Evolutionary conservation across 1,140 invertebrate genomes (phyloP).

Genomic region (Eumaeus atala): DNA sequence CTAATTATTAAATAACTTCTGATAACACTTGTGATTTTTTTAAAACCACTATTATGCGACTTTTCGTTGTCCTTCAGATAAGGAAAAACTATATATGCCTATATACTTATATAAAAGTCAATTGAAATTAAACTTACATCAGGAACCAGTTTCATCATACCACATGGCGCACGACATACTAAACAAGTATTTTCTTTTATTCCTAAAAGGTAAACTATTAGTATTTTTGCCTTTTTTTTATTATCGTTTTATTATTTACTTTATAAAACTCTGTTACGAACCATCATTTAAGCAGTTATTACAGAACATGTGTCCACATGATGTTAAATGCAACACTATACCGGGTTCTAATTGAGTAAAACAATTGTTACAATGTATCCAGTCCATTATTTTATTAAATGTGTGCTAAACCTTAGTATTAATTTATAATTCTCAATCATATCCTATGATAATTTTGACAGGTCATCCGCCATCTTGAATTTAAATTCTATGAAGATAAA

Average conservation of each 20-base stretch:
- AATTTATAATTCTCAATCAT: constrained; percentile 18
- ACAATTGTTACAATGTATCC: constrained; percentile 74
- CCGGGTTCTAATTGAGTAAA: constrained; percentile 59
- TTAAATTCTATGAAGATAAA: background rate
- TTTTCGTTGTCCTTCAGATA: no score
- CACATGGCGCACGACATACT: constrained; percentile 60
- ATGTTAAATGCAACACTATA: constrained; percentile 62
- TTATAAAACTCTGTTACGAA: constrained; percentile 27
- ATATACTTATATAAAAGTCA: no score
- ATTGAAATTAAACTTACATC: constrained; percentile 50
- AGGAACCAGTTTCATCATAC: constrained; percentile 60
- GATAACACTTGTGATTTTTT: no score
- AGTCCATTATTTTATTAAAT: constrained; percentile 53
- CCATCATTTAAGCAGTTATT: constrained; percentile 59
- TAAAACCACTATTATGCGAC: no score
- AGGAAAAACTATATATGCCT: no score
- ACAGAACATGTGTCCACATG: constrained; percentile 73
- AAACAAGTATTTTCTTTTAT: constrained; percentile 59
- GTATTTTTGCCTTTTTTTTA: constrained; percentile 12
- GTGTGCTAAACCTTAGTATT: constrained; percentile 21
- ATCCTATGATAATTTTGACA: background rate
- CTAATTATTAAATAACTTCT: no score
- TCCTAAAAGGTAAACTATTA: constrained; percentile 33
- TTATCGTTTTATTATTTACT: background rate
- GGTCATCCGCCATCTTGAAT: background rate